A percentile compares a stretch with the other conserved stretches of the same genome.
Conservation (phyloP, 1,140 invertebrate genomes). For the Pogonus chalceus region DNA sequence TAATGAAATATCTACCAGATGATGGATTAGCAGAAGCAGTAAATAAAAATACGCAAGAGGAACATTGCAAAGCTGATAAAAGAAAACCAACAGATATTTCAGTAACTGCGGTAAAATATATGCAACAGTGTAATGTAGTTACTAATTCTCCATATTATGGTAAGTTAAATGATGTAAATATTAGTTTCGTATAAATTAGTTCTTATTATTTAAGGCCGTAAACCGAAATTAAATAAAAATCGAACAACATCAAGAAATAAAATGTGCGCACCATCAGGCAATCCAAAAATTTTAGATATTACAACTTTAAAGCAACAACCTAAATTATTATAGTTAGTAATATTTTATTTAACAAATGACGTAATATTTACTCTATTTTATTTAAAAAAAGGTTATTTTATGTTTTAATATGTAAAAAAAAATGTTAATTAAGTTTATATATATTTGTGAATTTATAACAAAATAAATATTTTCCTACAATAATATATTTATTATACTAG, state of each 20-base stretch:
- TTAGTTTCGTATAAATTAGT: slow-evolving; percentile 9
- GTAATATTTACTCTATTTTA: neutral
- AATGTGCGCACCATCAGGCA: slow-evolving; percentile 27
- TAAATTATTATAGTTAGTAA: slow-evolving; percentile 42
- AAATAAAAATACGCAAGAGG: slow-evolving; percentile 13
- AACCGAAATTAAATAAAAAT: slow-evolving; percentile 9
- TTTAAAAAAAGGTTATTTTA: neutral
- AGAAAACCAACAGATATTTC: slow-evolving; percentile 35
- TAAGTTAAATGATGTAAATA: slow-evolving; percentile 5
- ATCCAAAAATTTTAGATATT: slow-evolving; percentile 50
- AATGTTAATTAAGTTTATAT: slow-evolving; percentile 11
- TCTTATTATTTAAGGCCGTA: slow-evolving; percentile 6
- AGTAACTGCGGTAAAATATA: slow-evolving; percentile 52
- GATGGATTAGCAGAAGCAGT: slow-evolving; percentile 38
- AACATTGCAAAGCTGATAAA: slow-evolving; percentile 6
- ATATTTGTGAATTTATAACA: neutral
- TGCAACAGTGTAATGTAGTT: slow-evolving; percentile 51
- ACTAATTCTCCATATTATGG: slow-evolving; percentile 29
- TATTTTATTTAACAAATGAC: slow-evolving; percentile 5
- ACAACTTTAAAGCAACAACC: slow-evolving; percentile 52
- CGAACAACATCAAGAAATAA: slow-evolving; percentile 10
- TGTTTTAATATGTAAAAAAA: neutral
- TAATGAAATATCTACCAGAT: slow-evolving; percentile 52
- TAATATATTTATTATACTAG: slow-evolving; percentile 8
- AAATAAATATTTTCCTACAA: slow-evolving; percentile 8